Percentiles rank a stretch among this genome's conserved stretches.
Conservation (phyloP, 1,140 invertebrate species). For the Planococcus citri region DNA sequence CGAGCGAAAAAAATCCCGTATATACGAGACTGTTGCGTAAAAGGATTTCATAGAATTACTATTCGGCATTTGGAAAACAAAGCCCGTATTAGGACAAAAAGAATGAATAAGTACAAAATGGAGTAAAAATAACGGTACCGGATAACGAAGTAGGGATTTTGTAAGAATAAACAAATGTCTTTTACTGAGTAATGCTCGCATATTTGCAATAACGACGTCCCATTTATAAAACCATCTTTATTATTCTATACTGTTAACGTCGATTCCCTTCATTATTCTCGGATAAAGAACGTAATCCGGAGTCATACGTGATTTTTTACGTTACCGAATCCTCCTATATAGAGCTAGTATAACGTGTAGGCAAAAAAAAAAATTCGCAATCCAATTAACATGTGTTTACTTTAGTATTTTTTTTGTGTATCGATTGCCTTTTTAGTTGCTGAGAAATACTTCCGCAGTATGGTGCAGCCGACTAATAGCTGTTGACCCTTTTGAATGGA, state of each 20-base stretch:
- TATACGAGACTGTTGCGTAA: conserved; percentile 11
- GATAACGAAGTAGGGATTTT: not conserved
- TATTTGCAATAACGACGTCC: not conserved
- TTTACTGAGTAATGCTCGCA: conserved; percentile 2
- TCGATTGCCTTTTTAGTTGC: too few species aligned
- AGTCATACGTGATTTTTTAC: not conserved
- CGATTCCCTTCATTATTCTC: not conserved
- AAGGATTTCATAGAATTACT: conserved; percentile 6
- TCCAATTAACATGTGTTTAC: too few species aligned
- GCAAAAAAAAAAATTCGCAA: too few species aligned
- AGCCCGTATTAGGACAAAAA: not conserved
- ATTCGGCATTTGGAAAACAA: conserved; percentile 7
- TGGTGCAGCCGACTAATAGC: too few species aligned
- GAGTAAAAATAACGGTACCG: conserved; percentile 6
- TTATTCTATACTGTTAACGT: not conserved
- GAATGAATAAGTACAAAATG: conserved; percentile 6
- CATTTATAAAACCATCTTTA: conserved; percentile 8
- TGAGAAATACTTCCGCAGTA: too few species aligned
- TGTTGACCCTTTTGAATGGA: too few species aligned
- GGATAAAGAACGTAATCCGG: not conserved
- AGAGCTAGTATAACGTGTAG: too few species aligned
- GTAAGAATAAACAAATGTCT: conserved; percentile 3
- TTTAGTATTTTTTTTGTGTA: too few species aligned
- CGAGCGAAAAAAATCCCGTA: too few species aligned
- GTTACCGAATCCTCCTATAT: not conserved